Evolutionary conservation across 2,113 vertebrate species (phyloP).

Genomic region (Zosterops pallidus): DNA sequence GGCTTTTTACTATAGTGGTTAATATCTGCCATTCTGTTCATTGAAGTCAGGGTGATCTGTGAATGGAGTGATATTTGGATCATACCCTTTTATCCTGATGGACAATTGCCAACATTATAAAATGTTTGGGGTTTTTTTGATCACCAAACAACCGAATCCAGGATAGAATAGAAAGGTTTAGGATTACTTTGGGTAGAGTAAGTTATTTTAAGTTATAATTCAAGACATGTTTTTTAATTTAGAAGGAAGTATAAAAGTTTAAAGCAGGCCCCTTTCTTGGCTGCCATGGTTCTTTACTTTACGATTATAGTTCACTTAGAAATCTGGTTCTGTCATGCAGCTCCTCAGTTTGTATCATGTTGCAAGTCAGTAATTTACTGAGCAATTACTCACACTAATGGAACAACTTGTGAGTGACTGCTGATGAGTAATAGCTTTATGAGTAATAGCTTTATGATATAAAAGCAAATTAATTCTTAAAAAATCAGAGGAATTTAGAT

Average conservation of each 20-base stretch:
- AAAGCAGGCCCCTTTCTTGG: not conserved
- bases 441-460: not conserved
- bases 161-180: not conserved
- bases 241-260: not conserved
- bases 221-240: not conserved
- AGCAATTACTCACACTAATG: conserved; percentile 6
- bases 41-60: not conserved
- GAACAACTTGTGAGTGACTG: not conserved
- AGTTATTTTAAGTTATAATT: not conserved
- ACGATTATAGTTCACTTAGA: not conserved
- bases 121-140: not conserved
- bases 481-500: not conserved
- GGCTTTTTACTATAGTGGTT: not conserved
- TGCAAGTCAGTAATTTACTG: not conserved
- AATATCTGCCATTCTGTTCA: not conserved
- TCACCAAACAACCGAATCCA: not conserved
- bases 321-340: not conserved
- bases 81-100: not conserved
- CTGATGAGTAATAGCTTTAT: not conserved
- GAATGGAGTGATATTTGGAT: not conserved
- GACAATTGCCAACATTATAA: not conserved
- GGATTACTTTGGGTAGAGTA: not conserved
- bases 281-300: not conserved
- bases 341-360: not conserved
- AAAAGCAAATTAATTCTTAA: not conserved